Evolutionary conservation across 2,888 invertebrate species (phyloP).

Genomic region (Ophion obscuratus): DNA sequence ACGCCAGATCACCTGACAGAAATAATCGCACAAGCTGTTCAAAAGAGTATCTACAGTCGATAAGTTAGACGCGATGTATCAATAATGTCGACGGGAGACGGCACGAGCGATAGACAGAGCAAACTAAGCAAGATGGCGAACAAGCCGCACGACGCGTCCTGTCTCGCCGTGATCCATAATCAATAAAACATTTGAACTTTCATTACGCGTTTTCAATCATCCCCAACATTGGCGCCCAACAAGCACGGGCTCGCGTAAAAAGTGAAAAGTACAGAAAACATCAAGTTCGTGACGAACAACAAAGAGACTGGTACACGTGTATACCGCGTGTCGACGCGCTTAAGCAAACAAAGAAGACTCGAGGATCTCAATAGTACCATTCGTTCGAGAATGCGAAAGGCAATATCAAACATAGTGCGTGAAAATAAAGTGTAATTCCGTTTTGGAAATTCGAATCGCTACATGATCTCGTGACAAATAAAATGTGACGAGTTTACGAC

Average conservation of each 20-base stretch:
- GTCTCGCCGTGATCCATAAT: not conserved
- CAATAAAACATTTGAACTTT: not conserved
- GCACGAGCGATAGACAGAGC: not conserved
- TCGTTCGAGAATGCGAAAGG: not conserved
- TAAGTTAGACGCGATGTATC: not conserved
- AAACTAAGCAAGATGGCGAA: not conserved
- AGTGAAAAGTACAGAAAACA: not conserved
- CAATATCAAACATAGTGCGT: not conserved
- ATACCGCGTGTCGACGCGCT: not conserved
- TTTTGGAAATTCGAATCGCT: not conserved
- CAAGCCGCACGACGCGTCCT: not conserved
- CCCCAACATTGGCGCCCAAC: not conserved
- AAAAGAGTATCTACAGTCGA: conserved; percentile 28
- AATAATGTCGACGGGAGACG: not conserved
- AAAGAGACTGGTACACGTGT: not conserved
- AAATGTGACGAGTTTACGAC: not conserved
- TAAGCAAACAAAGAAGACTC: not conserved
- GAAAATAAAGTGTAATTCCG: not conserved
- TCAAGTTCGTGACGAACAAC: not conserved
- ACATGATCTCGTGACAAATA: conserved; percentile 4
- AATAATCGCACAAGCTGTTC: conserved; percentile 22
- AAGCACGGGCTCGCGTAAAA: not conserved
- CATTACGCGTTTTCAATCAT: not conserved
- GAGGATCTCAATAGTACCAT: not conserved
- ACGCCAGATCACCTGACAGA: conserved; percentile 8